Evolutionary conservation across 2,888 invertebrate genomes (phyloP).

Genomic region (Cosmorhoe ocellata): DNA sequence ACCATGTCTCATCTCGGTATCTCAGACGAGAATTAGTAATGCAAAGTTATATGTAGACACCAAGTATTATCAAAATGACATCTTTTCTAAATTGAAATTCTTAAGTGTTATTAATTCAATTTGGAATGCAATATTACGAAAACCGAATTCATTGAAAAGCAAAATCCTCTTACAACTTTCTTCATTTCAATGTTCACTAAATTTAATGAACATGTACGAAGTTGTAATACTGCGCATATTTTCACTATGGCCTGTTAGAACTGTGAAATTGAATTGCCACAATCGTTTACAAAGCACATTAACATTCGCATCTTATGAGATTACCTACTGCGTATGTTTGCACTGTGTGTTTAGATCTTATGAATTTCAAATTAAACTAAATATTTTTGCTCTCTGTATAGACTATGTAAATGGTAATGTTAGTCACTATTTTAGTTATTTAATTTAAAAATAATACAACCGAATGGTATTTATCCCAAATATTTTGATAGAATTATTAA

Average conservation of each 20-base stretch:
- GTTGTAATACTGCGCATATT: slow-evolving; percentile 7
- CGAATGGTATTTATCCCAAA: no score
- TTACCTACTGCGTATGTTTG: slow-evolving; percentile 16
- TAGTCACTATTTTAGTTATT: no score
- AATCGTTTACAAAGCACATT: slow-evolving; percentile 22
- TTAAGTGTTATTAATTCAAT: background rate
- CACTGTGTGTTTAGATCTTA: slow-evolving; percentile 16
- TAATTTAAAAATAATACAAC: no score
- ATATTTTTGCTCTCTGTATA: background rate
- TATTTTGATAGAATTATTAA: no score
- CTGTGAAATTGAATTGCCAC: slow-evolving; percentile 33
- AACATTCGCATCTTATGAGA: slow-evolving; percentile 19
- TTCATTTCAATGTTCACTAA: slow-evolving; percentile 5
- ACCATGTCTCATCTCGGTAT: no score
- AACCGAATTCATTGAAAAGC: no score
- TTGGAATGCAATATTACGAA: no score
- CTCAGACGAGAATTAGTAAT: no score
- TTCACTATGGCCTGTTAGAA: slow-evolving; percentile 12
- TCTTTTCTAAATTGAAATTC: no score
- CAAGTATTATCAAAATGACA: no score
- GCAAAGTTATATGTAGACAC: no score
- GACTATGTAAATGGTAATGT: no score
- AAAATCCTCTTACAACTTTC: slow-evolving; percentile 6
- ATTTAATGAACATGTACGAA: background rate
- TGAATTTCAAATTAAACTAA: slow-evolving; percentile 14